These are phyloP conservation scores for Drosophila kokeensis DNA, from an alignment of 2,888 invertebrate genomes.

Conservation along the genomic window DNA sequence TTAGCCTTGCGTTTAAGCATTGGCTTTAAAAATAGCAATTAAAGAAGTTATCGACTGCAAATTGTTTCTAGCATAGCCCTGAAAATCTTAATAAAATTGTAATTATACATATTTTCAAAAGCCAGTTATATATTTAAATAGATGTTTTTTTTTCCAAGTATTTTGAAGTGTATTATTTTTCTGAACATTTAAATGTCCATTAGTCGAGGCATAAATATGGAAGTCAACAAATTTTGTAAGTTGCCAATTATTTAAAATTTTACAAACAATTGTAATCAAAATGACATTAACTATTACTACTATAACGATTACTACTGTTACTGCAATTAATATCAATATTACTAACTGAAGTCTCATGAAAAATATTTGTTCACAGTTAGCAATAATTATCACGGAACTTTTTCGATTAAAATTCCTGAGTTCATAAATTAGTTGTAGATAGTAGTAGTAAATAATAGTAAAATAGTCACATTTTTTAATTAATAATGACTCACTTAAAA, in stretches of 20 bases:
- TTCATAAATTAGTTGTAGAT: neutral
- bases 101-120: neutral
- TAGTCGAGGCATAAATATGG: too few species aligned
- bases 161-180: neutral
- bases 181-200: neutral
- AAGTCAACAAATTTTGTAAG: neutral
- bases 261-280: neutral
- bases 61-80: neutral
- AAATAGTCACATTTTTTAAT: neutral
- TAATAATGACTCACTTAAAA: neutral
- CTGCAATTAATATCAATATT: neutral
- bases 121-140: neutral
- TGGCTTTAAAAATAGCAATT: neutral
- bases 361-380: neutral
- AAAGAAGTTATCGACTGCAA: neutral
- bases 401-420: neutral
- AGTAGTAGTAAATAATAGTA: neutral
- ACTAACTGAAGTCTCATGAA: constrained; percentile 7
- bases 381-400: neutral
- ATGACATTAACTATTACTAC: neutral
- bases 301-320: neutral
- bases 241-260: neutral
- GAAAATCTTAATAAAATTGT: neutral
- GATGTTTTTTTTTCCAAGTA: neutral
- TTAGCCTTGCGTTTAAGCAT: neutral